A percentile compares a stretch with the other conserved stretches of the same genome.
Evolutionary conservation across 2,113 vertebrate genomes (phyloP).

Genomic region (Malurus cyaneus): DNA sequence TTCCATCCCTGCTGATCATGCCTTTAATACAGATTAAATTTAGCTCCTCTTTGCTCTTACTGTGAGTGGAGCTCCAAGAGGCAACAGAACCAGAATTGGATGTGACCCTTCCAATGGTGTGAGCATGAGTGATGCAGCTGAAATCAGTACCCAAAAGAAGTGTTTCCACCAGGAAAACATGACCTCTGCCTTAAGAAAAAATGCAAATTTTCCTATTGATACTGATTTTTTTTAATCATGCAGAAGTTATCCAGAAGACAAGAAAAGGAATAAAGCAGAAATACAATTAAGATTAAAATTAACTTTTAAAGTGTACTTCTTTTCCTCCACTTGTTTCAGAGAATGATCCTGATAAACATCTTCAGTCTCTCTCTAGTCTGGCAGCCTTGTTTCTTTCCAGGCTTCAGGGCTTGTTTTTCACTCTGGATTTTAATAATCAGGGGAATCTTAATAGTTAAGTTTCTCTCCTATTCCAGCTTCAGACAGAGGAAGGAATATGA

Average conservation of each 20-base stretch:
- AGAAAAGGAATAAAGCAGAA: neutral
- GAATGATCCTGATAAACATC: neutral
- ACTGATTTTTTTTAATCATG: neutral
- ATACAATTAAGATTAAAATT: neutral
- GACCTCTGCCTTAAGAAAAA: neutral
- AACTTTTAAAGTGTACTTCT: neutral
- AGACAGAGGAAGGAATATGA: slow-evolving; percentile 51
- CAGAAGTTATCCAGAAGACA: neutral
- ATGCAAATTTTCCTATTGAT: neutral
- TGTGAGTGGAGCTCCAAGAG: neutral
- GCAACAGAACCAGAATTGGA: neutral
- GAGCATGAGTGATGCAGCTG: neutral
- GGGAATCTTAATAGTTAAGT: slow-evolving; percentile 32
- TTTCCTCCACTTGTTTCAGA: neutral
- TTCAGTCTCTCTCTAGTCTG: neutral
- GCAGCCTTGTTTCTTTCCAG: neutral
- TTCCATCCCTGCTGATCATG: neutral
- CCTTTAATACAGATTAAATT: neutral
- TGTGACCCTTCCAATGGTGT: neutral
- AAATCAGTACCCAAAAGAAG: neutral
- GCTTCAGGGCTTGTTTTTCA: neutral
- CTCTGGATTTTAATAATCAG: neutral
- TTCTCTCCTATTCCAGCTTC: neutral
- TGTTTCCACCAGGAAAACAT: neutral
- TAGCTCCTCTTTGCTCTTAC: neutral